Evolutionary conservation across 92 coral and sea anemone species (phyloP), one percentile per base, ranked within the genome.

Genomic region (Hydrozoanthus gracilis): DNA sequence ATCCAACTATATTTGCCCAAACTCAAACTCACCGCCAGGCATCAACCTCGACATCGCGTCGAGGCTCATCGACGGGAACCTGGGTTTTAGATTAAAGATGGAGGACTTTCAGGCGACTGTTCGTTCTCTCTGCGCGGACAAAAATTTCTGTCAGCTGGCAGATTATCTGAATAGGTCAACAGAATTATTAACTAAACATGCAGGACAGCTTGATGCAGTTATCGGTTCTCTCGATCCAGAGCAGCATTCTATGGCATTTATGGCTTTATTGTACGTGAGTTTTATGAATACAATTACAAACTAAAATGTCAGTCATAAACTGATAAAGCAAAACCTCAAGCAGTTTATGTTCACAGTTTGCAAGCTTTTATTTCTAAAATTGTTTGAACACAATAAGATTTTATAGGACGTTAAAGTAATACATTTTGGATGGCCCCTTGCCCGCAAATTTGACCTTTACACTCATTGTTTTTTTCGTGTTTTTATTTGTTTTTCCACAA

Each of bases 171-270:
- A 97, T 91, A 92, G 96, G 83, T 93, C 96, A 18, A 90, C 95
- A 17, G 99, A 97, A 4, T 67, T 93, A 76, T 52, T 97, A 77
- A 72, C 92, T 8, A 95, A 97, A 70, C 90, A 92, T 91, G 97
- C 99, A 67, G 92, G 97, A 52, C 96, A 95, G 60, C 89, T 95
- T 65, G 99, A 97, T 79, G 92, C 96, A 58, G 99, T 94, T 2
- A 95, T 97, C 58, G 99, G 96, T 46, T 95, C 99, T 9, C 91
- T 97, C 35, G 98, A 97, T 86, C 98, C 98, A 10, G 98, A 97
- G 80, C 99, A 97, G 78, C 99, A 97, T 89, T 88, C 97, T 15
- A 76, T 95, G 90, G 99, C 99, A 69, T 97, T 97, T 69, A 92
- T 96, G 96, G 98, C 99, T 20, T 89, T 96, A 13, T 75, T 97